phyloP scores from a whole-genome alignment of 2,113 vertebrate genomes.

The Campylorhamphus procurvoides region DNA sequence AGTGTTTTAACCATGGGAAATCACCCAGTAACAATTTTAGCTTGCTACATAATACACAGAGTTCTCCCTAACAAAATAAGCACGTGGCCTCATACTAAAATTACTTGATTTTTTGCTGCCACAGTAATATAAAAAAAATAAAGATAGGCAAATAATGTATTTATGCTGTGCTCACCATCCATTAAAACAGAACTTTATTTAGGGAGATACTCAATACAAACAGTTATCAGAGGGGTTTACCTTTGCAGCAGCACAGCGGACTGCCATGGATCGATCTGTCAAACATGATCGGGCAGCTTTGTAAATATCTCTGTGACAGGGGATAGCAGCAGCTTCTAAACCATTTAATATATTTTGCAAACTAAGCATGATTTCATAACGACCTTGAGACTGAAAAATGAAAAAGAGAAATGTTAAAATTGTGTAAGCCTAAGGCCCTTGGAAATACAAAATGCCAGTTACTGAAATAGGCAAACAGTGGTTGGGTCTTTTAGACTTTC shows the following conservation, averaged over 20 bases:
- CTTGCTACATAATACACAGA: background rate
- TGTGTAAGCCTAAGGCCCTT: background rate
- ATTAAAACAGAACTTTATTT: background rate
- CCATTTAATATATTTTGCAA: slow-evolving; percentile 88
- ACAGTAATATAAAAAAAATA: background rate
- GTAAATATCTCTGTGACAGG: slow-evolving; percentile 92
- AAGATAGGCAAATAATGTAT: background rate
- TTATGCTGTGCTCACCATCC: background rate
- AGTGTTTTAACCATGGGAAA: background rate
- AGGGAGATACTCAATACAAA: background rate
- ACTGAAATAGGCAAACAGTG: background rate
- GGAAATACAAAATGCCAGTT: background rate
- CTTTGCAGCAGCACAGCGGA: slow-evolving; percentile 93
- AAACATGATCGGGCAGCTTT: slow-evolving; percentile 88
- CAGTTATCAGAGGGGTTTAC: slow-evolving; percentile 66
- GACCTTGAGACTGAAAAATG: slow-evolving; percentile 89
- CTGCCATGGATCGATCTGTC: slow-evolving; percentile 92
- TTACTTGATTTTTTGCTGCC: background rate
- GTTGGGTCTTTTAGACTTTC: background rate
- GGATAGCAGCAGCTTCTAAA: slow-evolving; percentile 79
- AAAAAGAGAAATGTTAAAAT: background rate
- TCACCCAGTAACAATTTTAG: background rate
- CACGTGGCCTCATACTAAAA: background rate
- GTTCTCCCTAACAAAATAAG: background rate
- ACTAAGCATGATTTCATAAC: slow-evolving; percentile 92